phyloP scores from a whole-genome alignment of 2,797 vertebrate species.

The Cygnus olor region DNA sequence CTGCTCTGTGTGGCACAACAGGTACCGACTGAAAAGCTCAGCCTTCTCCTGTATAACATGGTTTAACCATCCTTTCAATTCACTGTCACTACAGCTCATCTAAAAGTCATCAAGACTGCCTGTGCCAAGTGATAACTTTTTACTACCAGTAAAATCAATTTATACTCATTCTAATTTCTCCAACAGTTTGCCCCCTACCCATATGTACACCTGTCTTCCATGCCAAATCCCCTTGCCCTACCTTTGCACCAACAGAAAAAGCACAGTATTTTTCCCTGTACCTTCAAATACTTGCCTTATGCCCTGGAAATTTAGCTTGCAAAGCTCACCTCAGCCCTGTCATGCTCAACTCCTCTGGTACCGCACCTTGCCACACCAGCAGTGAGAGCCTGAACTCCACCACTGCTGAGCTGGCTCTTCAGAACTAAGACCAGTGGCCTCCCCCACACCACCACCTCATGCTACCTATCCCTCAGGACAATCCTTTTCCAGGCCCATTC shows the following conservation, averaged over 20 bases:
- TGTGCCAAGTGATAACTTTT: neutral
- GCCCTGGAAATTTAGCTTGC: neutral
- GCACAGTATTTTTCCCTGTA: neutral
- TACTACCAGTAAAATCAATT: neutral
- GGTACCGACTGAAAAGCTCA: neutral
- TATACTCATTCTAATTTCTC: neutral
- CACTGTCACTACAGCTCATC: neutral
- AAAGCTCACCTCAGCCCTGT: neutral
- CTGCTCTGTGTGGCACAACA: neutral
- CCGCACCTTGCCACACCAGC: neutral
- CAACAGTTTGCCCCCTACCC: neutral
- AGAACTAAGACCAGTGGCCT: neutral
- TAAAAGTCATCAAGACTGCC: neutral
- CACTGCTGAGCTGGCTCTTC: neutral
- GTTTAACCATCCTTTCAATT: neutral
- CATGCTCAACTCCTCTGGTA: neutral
- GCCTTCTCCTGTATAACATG: neutral
- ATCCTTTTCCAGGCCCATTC: neutral
- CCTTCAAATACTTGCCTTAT: neutral
- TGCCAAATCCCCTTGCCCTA: neutral
- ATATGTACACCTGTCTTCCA: neutral
- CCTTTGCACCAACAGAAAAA: neutral
- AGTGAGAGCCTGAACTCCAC: neutral
- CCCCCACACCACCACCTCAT: neutral
- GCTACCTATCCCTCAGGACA: neutral